These are phyloP conservation scores for Nyctibius bracteatus DNA, from an alignment of 2,113 vertebrate genomes.

Conservation along the genomic window DNA sequence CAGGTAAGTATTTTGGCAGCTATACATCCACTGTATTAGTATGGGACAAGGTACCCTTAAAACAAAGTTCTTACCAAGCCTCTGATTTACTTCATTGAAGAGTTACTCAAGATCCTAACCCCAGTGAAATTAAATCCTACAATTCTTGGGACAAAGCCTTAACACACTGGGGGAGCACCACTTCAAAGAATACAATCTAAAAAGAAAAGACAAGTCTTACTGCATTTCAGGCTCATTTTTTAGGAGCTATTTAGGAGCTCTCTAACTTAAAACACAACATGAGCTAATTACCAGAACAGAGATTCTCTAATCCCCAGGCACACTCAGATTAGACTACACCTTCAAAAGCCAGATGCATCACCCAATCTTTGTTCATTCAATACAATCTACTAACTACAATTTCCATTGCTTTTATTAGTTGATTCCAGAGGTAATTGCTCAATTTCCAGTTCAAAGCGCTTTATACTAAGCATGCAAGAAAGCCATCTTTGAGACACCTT, in stretches of 20 bases:
- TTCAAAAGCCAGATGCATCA: not conserved
- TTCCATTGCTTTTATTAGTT: not conserved
- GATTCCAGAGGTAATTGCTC: slow-evolving; percentile 7
- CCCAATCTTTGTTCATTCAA: not conserved
- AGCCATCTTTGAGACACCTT: not conserved
- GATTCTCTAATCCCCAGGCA: not conserved
- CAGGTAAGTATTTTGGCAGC: not conserved
- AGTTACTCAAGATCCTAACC: not conserved
- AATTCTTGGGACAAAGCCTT: not conserved
- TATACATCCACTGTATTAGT: not conserved
- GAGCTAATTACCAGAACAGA: not conserved
- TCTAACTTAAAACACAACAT: not conserved
- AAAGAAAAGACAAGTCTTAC: not conserved
- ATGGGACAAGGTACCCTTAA: not conserved
- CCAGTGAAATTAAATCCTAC: not conserved
- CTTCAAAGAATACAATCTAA: not conserved
- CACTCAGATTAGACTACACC: not conserved
- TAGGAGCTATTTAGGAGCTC: not conserved
- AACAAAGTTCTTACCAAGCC: not conserved
- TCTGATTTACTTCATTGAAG: not conserved
- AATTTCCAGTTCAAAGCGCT: not conserved
- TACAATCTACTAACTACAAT: not conserved
- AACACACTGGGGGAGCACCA: not conserved
- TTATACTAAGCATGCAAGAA: not conserved
- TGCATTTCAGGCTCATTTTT: not conserved